phyloP scores from a whole-genome alignment of 1,140 invertebrate species.

The Drosophila murphyi region DNA sequence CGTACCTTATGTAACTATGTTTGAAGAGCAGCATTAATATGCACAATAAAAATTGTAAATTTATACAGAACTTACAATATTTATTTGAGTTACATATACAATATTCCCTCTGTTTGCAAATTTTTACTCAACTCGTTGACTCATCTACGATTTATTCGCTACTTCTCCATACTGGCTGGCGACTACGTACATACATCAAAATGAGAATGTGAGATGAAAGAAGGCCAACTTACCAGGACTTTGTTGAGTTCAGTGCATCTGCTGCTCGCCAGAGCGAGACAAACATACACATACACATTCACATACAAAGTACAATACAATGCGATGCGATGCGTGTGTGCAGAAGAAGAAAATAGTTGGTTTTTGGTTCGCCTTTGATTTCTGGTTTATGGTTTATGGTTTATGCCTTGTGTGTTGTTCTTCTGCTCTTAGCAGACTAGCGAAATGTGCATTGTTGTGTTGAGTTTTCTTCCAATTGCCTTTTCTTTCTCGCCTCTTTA shows the following conservation, averaged over 20 bases:
- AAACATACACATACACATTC: neutral
- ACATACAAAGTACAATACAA: neutral
- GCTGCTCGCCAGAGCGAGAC: slow-evolving; percentile 16
- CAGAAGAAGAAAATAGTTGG: slow-evolving; percentile 18
- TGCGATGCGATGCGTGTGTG: neutral
- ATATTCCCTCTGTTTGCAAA: too few relatives aligned
- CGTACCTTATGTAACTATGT: neutral
- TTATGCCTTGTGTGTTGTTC: slow-evolving; percentile 12
- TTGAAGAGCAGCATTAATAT: neutral
- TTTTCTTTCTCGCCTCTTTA: slow-evolving; percentile 8
- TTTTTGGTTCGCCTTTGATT: slow-evolving; percentile 26
- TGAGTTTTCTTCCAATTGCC: slow-evolving; percentile 43
- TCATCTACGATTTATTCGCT: too few relatives aligned
- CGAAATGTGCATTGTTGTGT: slow-evolving; percentile 29
- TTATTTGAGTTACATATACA: too few relatives aligned
- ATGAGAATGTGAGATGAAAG: neutral
- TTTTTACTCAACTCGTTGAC: too few relatives aligned
- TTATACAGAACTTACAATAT: too few relatives aligned
- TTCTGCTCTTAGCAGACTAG: slow-evolving; percentile 20
- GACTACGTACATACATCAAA: too few relatives aligned
- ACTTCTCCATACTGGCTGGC: too few relatives aligned
- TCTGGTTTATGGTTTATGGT: slow-evolving; percentile 22
- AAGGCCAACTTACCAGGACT: slow-evolving; percentile 33
- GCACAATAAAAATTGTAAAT: neutral
- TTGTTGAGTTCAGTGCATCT: slow-evolving; percentile 5